These are phyloP conservation scores for Asteroscopus sphinx DNA, from an alignment of 2,888 invertebrate genomes.

Conservation along the genomic window DNA sequence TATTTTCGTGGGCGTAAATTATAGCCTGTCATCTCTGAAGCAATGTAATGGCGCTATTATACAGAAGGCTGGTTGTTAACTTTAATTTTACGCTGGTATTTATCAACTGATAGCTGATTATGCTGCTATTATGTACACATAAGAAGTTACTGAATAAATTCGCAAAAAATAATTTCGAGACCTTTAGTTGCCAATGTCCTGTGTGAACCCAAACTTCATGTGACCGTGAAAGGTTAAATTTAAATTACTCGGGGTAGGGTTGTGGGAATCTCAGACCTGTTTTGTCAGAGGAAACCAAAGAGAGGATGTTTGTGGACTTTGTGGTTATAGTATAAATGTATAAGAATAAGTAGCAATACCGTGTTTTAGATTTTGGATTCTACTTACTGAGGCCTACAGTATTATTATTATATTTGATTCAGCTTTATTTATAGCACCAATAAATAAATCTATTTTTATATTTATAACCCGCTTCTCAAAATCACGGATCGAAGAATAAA, in stretches of 20 bases:
- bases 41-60: constrained; percentile 49
- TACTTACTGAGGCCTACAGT: no score
- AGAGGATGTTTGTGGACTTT: constrained; percentile 24
- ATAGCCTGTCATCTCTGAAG: constrained; percentile 37
- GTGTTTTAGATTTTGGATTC: not conserved
- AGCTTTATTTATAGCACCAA: no score
- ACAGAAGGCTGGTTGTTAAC: constrained; percentile 41
- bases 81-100: constrained; percentile 40
- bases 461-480: constrained; percentile 11
- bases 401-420: no score
- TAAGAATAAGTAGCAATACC: not conserved
- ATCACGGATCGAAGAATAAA: constrained; percentile 10
- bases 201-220: constrained; percentile 12
- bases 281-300: constrained; percentile 15
- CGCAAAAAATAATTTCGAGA: no score
- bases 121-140: not conserved
- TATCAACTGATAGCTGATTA: constrained; percentile 5
- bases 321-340: constrained; percentile 16
- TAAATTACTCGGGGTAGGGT: constrained; percentile 24
- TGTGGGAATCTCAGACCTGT: constrained; percentile 23
- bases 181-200: not conserved
- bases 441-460: not conserved
- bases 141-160: no score
- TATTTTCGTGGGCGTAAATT: constrained; percentile 54
- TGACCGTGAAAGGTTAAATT: constrained; percentile 39